These are phyloP conservation scores for Criorhina ranunculi DNA, from an alignment of 2,888 invertebrate species.

Conservation along the genomic window DNA sequence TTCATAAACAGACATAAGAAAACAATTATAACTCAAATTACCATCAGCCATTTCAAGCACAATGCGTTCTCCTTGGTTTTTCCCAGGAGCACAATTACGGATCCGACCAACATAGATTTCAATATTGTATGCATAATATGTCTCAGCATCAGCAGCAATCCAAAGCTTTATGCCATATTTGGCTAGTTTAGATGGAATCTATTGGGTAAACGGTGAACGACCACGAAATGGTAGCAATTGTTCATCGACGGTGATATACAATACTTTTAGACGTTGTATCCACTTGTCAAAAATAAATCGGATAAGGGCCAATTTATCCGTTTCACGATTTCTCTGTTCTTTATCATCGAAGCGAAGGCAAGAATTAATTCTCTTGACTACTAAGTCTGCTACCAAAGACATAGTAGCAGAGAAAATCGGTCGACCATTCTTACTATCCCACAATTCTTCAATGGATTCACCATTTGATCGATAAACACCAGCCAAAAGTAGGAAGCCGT, in stretches of 20 bases:
- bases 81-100: constrained; percentile 13
- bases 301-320: constrained; percentile 78
- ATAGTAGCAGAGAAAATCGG: no score
- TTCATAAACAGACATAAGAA: no score
- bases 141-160: background rate
- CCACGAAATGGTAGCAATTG: constrained; percentile 79
- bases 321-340: constrained; percentile 18
- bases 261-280: constrained; percentile 77
- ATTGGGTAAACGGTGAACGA: constrained; percentile 78
- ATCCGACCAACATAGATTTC: background rate
- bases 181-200: no score
- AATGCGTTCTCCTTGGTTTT: no score
- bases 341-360: no score
- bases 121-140: background rate
- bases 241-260: constrained; percentile 79
- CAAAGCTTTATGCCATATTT: constrained; percentile 4
- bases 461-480: no score
- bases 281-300: constrained; percentile 78
- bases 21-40: no score
- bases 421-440: no score
- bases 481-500: no score
- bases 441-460: no score
- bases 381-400: background rate
- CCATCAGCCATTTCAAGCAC: no score
- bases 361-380: background rate